Base-by-base conservation (phyloP, 2,797 vertebrate genomes). In the Lagorchestes hirsutus region DNA sequence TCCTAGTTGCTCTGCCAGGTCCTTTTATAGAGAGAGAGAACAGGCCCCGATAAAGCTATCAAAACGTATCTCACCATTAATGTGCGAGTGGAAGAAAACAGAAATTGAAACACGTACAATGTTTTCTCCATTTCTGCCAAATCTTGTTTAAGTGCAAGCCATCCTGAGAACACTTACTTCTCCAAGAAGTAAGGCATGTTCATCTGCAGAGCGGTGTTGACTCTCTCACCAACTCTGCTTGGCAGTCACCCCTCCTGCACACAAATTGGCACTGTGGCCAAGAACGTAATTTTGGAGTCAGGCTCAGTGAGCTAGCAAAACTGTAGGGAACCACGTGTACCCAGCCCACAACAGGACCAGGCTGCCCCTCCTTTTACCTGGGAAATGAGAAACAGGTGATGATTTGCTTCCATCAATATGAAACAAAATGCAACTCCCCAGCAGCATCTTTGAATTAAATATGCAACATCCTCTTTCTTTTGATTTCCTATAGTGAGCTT, bases 181-280 rank as follows among this genome's bases (percentile, higher is more conserved):
- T 97, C 92, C 90, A 93, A 29, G 95, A 92, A 96, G 59, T 52
- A 62, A 91, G 96, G 95, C 95, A 55, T 56, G 92, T 97, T 96
- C 92, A 94, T 98, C 97, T 98, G 95, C 55, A 31, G 94, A 95
- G 95, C 92, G 95, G 95, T 92, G 93, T 93, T 97, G 96, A 97
- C 93, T 97, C 96, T 96, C 93, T 92, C 93, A 34, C 95, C 98
- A 96, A 82, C 97, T 97, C 97, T 96, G 40, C 92, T 97, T 98
- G 97, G 97, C 98, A 97, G 55, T 55, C 93, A 97, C 91, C 93
- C 90, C 95, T 97, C 95, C 92, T 92, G 95, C 97, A 94, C 94
- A 90, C 55, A 92, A 97, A 96, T 97, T 98, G 97, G 96, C 97
- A 50, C 90, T 0, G 93, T 94, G 90, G 3, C 94, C 91, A 1